Base-by-base conservation (phyloP, 2,888 invertebrate genomes). In the Balanococcus diminutus region DNA sequence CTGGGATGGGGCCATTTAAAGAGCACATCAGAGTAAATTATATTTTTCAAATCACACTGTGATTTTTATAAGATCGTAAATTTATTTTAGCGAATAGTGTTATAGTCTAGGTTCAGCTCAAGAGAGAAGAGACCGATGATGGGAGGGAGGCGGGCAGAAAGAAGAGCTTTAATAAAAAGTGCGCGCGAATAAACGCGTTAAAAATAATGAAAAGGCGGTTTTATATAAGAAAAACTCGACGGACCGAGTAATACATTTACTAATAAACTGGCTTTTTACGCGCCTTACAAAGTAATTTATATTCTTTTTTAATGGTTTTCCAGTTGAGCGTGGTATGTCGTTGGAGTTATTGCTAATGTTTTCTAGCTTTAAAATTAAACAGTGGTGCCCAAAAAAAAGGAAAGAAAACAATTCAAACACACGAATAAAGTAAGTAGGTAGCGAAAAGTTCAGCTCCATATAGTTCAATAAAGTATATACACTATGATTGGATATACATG, bases 131-230 rank as follows among this genome's bases (percentile, higher is more conserved):
- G n/a, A n/a, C 14, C 25, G 25, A n/a, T n/a, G 46, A n/a, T 0
- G 46, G 2, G n/a, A 46, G 46, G 46, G 11, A n/a, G 79, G 31
- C 5, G 82, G 46, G 82, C 8, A 25, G 9, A 25, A 42, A 28
- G 36, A 42, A 82, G 36, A 82, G 82, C 42, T 36, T 82, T 82
- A 42, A 82, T 42, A 42, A 82, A 82, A 82, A 82, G 82, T 42
- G 46, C n/a, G 82, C 39, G 82, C 39, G 42, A 42, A 39, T 79
- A 79, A 39, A 79, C 39, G 42, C 42, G 39, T 42, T 36, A 42
- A 82, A 82, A 82, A 82, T 82, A 82, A 82, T 82, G 82, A 82
- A 82, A 81, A 82, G 82, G 82, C 82, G 82, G 82, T 82, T 82
- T 82, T 82, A 79, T 82, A 82, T 82, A 82, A 36, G 82, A 82